Conservation (phyloP, 1,140 invertebrate species). For the Zophobas atratus region DNA sequence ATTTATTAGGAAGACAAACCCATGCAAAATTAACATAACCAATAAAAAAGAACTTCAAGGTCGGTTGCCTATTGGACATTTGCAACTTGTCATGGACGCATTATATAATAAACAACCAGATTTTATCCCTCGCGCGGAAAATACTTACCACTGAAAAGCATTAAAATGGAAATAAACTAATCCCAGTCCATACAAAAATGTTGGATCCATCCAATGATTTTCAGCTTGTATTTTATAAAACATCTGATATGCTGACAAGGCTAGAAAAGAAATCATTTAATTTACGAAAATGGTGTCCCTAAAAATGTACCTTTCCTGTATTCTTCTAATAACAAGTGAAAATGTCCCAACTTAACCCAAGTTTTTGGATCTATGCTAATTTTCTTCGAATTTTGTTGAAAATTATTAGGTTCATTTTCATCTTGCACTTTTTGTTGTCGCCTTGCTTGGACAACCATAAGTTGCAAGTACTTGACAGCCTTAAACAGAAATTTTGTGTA, state of each 20-base stretch:
- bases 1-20: too few species aligned
- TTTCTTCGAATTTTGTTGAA: constrained; percentile 70
- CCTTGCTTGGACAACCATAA: constrained; percentile 86
- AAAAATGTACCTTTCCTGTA: constrained; percentile 85
- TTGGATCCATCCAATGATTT: constrained; percentile 89
- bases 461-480: constrained; percentile 87
- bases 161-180: constrained; percentile 97
- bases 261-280: constrained; percentile 71
- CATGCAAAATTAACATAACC: too few species aligned
- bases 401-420: constrained; percentile 67
- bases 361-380: constrained; percentile 91
- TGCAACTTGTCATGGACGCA: too few species aligned
- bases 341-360: constrained; percentile 94
- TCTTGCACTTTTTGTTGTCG: constrained; percentile 72
- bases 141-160: constrained; percentile 92
- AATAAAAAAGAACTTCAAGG: too few species aligned
- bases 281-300: background rate
- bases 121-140: too few species aligned
- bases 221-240: constrained; percentile 85
- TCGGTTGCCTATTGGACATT: too few species aligned
- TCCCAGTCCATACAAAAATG: constrained; percentile 94
- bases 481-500: constrained; percentile 61
- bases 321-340: constrained; percentile 91
- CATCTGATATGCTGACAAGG: constrained; percentile 95
- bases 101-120: too few species aligned